Evolutionary conservation across 2,888 invertebrate species (phyloP).

Genomic region (Margaritifera margaritifera): DNA sequence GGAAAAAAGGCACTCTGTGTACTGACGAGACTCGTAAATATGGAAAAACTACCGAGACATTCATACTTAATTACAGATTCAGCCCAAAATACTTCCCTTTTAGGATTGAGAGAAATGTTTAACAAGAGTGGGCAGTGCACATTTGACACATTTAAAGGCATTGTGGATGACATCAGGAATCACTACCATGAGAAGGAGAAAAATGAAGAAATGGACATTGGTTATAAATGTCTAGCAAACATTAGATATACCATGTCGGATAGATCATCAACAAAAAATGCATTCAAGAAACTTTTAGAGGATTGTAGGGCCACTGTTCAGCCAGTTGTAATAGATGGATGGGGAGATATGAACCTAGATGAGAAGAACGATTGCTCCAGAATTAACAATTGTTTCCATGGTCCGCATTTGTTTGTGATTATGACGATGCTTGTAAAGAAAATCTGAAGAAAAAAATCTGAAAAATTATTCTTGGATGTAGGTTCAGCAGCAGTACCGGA

Average conservation of each 20-base stretch:
- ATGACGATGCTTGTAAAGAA: slow-evolving; percentile 30
- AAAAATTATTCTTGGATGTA: slow-evolving; percentile 29
- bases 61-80: slow-evolving; percentile 28
- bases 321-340: slow-evolving; percentile 23
- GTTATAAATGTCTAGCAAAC: slow-evolving; percentile 25
- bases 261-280: slow-evolving; percentile 31
- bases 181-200: slow-evolving; percentile 5
- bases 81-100: slow-evolving; percentile 20
- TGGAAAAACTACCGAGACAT: slow-evolving; percentile 24
- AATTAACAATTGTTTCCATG: slow-evolving; percentile 42
- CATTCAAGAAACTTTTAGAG: slow-evolving; percentile 27
- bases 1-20: slow-evolving; percentile 24
- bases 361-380: slow-evolving; percentile 16
- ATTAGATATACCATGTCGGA: slow-evolving; percentile 37
- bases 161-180: slow-evolving; percentile 10
- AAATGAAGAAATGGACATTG: slow-evolving; percentile 13
- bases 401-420: slow-evolving; percentile 30
- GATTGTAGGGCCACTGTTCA: slow-evolving; percentile 18
- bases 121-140: slow-evolving; percentile 20
- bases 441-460: slow-evolving; percentile 27
- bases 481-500: slow-evolving; percentile 30
- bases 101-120: slow-evolving; percentile 25
- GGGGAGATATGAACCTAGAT: slow-evolving; percentile 10
- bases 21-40: slow-evolving; percentile 39
- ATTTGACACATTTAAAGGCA: slow-evolving; percentile 21